A percentile compares a stretch with the other conserved stretches of the same genome.
phyloP scores from a whole-genome alignment of 2,797 vertebrate genomes.

The Hemitrygon akajei region DNA sequence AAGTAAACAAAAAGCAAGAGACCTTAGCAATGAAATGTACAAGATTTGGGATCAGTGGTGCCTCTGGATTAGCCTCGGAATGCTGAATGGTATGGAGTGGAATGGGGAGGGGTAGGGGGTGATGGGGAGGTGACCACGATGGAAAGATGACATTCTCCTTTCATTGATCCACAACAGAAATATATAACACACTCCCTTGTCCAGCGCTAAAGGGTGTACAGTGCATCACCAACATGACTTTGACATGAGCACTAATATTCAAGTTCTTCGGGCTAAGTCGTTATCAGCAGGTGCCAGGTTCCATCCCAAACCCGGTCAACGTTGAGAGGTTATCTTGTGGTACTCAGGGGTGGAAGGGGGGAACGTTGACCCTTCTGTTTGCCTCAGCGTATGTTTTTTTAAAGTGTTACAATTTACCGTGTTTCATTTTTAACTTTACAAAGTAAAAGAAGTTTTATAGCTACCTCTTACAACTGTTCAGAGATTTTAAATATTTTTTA shows the following conservation, averaged over 20 bases:
- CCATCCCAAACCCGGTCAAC: not conserved
- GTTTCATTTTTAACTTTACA: conserved; percentile 27
- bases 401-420: not conserved
- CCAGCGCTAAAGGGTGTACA: not conserved
- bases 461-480: conserved; percentile 37
- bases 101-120: not conserved
- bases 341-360: not conserved
- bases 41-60: not conserved
- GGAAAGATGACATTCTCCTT: not conserved
- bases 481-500: conserved; percentile 38
- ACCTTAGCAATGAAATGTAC: not conserved
- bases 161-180: not conserved
- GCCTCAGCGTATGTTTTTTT: not conserved
- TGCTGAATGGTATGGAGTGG: not conserved
- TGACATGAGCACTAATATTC: not conserved
- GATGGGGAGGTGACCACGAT: not conserved
- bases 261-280: not conserved
- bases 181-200: not conserved
- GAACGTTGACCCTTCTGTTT: not conserved
- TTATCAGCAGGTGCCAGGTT: not conserved
- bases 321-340: conserved; percentile 22
- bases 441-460: conserved; percentile 29
- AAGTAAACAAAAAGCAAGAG: not conserved
- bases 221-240: not conserved
- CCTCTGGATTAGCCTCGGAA: not conserved